Percentiles rank a stretch among this genome's conserved stretches.
Evolutionary conservation across 2,113 vertebrate genomes (phyloP).

Genomic region (Gymnarchus niloticus): DNA sequence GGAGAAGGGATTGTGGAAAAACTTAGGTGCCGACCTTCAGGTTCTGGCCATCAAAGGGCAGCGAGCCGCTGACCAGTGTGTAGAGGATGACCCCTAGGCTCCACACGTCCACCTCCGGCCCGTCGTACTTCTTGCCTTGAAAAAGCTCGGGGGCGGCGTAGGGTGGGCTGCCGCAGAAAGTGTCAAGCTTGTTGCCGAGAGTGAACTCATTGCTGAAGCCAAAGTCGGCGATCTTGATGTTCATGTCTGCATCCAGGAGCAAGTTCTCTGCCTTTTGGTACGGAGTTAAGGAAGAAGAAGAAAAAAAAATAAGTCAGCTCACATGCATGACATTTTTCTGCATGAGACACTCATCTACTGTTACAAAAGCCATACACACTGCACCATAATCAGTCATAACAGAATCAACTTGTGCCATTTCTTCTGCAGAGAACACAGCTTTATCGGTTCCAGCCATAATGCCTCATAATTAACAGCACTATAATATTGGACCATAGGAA

Average conservation of each 20-base stretch:
- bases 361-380: background rate
- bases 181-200: constrained; percentile 93
- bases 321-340: background rate
- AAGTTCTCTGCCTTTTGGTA: constrained; percentile 86
- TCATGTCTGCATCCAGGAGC: constrained; percentile 96
- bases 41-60: constrained; percentile 97
- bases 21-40: constrained; percentile 72
- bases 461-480: constrained; percentile 1
- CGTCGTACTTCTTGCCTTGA: constrained; percentile 97
- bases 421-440: background rate
- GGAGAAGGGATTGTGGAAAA: background rate
- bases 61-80: constrained; percentile 93
- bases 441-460: background rate
- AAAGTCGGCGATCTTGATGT: constrained; percentile 98
- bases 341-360: background rate
- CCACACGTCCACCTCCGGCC: constrained; percentile 97
- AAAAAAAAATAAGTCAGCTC: background rate
- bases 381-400: background rate
- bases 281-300: background rate
- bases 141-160: constrained; percentile 97
- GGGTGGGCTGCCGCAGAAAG: constrained; percentile 94
- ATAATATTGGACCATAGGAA: background rate
- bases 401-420: background rate
- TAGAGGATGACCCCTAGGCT: constrained; percentile 97
- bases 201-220: constrained; percentile 99